Base-by-base conservation (phyloP, 2,797 vertebrate species). In the Vespertilio murinus region DNA sequence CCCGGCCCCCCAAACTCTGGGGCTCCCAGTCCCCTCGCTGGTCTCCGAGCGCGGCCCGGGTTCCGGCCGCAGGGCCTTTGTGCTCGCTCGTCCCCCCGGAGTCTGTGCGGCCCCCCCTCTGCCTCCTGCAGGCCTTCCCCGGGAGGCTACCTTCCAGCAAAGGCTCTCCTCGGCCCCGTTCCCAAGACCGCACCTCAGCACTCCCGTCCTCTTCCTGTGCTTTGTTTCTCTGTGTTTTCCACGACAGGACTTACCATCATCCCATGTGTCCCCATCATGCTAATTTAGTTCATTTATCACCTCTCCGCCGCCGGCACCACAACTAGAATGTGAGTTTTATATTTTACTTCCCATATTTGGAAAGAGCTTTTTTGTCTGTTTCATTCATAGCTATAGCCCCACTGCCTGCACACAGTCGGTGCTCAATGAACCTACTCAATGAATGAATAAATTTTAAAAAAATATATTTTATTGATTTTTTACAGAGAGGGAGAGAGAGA, bases 1-100 rank as follows among this genome's bases (percentile, higher is more conserved):
- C 64, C 23, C 4, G 0, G 5, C 2, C 54, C n/a, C 7, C 5
- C 1, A 1, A 11, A 22, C 33, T 25, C 33, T 2, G 6, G 45
- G 0, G 3, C 8, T 25, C 33, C 38, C 25, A 40, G n/a, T 12
- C n/a, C 13, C n/a, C 54, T 22, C 2, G 45, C 80, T 18, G 40
- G 47, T 38, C 49, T 84, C 54, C 52, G 82, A 56, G n/a, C 4
- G 1, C 0, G 7, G 54, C 2, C 3, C 3, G 11, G 5, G 5
- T 25, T 69, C 28, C 18, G 61, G 54, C 49, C 23, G 73, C 28
- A 20, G n/a, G 28, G 28, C 52, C 45, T 70, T 33, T n/a, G 78
- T 11, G 10, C 40, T 42, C 52, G 52, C 18, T 47, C 8, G 80
- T 65, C 4, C 12, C 11, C 59, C 45, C 20, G 16, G 61, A 52